Evolutionary conservation across 2,797 vertebrate genomes (phyloP).

Genomic region (Schizopygopsis malacanthus): DNA sequence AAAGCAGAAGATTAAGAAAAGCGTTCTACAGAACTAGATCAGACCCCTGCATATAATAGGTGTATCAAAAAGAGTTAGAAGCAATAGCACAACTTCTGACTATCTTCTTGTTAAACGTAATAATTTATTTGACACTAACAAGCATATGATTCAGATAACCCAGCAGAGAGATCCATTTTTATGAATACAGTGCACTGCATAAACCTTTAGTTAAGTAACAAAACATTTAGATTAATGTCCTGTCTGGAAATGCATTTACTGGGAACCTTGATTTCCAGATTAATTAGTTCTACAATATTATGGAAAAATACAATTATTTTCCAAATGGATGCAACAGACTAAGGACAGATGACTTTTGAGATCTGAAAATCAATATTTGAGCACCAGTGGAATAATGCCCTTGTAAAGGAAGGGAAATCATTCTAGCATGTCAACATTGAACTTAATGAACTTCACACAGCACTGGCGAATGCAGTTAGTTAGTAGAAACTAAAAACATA

Average conservation of each 20-base stretch:
- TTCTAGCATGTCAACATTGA: not conserved
- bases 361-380: slow-evolving; percentile 10
- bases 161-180: slow-evolving; percentile 3
- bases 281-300: not conserved
- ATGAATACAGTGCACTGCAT: not conserved
- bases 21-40: not conserved
- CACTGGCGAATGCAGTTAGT: not conserved
- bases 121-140: not conserved
- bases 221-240: not conserved
- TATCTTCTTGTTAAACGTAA: not conserved
- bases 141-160: not conserved
- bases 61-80: not conserved
- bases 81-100: not conserved
- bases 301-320: not conserved
- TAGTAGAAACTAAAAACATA: not conserved
- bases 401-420: not conserved
- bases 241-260: not conserved
- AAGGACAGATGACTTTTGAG: not conserved
- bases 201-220: not conserved
- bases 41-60: not conserved
- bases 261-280: not conserved
- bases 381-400: not conserved
- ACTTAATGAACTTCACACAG: not conserved
- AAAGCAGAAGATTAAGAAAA: not conserved
- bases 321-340: slow-evolving; percentile 4